Conservation (phyloP, 1,140 invertebrate genomes). For the Platyscapa corneri region DNA sequence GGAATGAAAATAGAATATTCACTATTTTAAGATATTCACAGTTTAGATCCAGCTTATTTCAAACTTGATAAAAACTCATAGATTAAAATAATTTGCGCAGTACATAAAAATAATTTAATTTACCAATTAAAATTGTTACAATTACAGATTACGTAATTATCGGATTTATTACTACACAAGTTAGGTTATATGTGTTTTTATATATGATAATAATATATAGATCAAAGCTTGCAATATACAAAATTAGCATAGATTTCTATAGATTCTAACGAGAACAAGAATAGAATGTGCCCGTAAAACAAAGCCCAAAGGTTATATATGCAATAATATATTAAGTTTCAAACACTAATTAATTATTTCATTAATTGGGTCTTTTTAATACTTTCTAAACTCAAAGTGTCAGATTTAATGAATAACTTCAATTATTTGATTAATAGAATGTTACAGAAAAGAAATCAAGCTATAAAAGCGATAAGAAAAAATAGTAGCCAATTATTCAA, state of each 20-base stretch:
- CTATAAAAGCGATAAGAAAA: neutral
- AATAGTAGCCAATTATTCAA: neutral
- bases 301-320: no score
- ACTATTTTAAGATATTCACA: no score
- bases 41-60: no score
- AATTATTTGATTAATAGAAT: constrained; percentile 3
- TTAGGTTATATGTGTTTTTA: neutral
- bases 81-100: no score
- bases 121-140: no score
- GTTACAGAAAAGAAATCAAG: neutral
- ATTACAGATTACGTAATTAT: neutral
- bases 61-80: no score
- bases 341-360: constrained; percentile 22
- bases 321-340: neutral
- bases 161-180: neutral
- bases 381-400: constrained; percentile 3
- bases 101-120: no score
- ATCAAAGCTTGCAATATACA: neutral
- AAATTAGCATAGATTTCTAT: neutral
- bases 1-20: no score
- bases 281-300: no score
- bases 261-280: neutral
- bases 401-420: neutral
- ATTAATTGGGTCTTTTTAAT: neutral
- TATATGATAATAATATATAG: neutral